Conservation (phyloP, 2,888 invertebrate genomes). For the Tetrapedia diversipes region DNA sequence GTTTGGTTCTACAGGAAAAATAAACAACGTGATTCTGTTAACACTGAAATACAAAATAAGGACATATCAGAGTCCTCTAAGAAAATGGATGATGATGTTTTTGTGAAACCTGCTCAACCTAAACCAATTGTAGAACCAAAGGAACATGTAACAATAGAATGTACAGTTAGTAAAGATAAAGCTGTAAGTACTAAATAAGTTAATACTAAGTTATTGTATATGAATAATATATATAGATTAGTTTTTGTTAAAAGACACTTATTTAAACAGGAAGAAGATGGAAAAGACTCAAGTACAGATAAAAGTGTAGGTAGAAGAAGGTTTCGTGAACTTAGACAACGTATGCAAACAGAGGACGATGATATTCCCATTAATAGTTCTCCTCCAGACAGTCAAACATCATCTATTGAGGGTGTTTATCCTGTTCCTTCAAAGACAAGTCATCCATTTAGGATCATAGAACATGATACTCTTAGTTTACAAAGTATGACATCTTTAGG, state of each 20-base stretch:
- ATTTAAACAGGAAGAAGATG: constrained; percentile 82
- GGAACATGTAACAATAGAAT: constrained; percentile 69
- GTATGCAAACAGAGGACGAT: constrained; percentile 94
- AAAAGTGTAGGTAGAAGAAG: constrained; percentile 86
- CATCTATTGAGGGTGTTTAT: constrained; percentile 91
- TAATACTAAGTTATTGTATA: not conserved
- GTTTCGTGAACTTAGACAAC: constrained; percentile 92
- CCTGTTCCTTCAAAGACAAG: constrained; percentile 86
- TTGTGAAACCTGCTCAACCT: constrained; percentile 78
- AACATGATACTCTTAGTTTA: constrained; percentile 93
- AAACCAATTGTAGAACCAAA: constrained; percentile 70
- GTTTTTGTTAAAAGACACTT: not conserved
- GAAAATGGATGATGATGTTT: constrained; percentile 73
- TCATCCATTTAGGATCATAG: constrained; percentile 93
- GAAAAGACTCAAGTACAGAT: constrained; percentile 73
- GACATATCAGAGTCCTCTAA: constrained; percentile 66
- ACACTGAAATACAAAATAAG: constrained; percentile 68
- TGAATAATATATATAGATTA: too few species aligned
- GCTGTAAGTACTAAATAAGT: constrained; percentile 70
- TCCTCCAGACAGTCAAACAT: constrained; percentile 90
- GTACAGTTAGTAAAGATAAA: constrained; percentile 71
- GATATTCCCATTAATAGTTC: constrained; percentile 87
- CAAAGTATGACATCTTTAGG: constrained; percentile 95
- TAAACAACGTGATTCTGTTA: constrained; percentile 75
- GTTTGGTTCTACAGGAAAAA: constrained; percentile 70